Evolutionary conservation across 2,888 invertebrate species (phyloP).

Genomic region (Orchestes rusci): DNA sequence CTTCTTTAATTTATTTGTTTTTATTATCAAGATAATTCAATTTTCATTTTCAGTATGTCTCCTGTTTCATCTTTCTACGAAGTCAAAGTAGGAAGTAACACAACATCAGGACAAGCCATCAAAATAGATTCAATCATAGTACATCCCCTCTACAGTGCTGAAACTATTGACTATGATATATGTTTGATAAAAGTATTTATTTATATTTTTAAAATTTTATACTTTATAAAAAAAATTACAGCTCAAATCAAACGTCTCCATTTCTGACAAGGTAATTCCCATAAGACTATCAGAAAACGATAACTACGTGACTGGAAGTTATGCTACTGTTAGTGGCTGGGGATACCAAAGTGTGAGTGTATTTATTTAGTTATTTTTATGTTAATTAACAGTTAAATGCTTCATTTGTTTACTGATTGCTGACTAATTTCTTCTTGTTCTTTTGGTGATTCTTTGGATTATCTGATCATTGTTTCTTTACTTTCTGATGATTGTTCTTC

Average conservation of each 20-base stretch:
- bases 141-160: slow-evolving; percentile 16
- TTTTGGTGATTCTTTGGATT: too few species aligned
- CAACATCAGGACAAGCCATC: slow-evolving; percentile 12
- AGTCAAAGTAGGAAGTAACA: slow-evolving; percentile 24
- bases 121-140: slow-evolving; percentile 16
- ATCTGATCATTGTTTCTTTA: too few species aligned
- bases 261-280: slow-evolving; percentile 23
- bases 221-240: not conserved
- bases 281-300: slow-evolving; percentile 25
- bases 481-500: too few species aligned
- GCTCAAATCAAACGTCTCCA: slow-evolving; percentile 15
- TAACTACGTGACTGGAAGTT: slow-evolving; percentile 17
- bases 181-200: slow-evolving; percentile 26
- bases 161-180: slow-evolving; percentile 27
- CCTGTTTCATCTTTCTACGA: slow-evolving; percentile 16
- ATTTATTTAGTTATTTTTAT: too few species aligned
- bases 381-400: too few species aligned
- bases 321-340: slow-evolving; percentile 29
- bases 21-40: too few species aligned
- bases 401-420: too few species aligned
- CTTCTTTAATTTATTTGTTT: too few species aligned
- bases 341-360: slow-evolving; percentile 26
- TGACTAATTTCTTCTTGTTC: too few species aligned
- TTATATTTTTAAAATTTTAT: not conserved
- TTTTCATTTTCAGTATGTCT: too few species aligned